phyloP scores from a whole-genome alignment of 1,140 invertebrate genomes.

The Lanistes nyassanus region DNA sequence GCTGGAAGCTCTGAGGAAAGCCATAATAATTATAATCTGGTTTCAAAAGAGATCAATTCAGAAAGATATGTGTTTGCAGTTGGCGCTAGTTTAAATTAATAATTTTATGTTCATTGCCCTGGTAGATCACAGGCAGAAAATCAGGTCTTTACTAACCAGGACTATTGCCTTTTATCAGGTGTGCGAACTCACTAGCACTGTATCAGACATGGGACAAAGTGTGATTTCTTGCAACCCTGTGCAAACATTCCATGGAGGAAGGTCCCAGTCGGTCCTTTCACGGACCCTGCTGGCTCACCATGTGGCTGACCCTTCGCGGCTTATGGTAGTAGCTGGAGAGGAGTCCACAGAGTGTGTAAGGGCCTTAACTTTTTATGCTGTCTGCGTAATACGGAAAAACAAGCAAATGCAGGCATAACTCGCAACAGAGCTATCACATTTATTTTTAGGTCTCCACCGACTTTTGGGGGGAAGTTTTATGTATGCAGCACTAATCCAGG shows the following conservation, averaged over 20 bases:
- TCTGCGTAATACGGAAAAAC: no score
- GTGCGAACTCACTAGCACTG: conserved; percentile 50
- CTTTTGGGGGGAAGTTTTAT: no score
- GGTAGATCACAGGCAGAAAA: background rate
- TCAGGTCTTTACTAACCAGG: background rate
- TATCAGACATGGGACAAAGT: conserved; percentile 31
- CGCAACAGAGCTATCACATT: no score
- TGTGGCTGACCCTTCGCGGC: conserved; percentile 48
- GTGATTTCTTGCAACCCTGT: conserved; percentile 70
- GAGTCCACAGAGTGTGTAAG: conserved; percentile 60
- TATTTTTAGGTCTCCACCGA: no score
- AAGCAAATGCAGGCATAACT: no score
- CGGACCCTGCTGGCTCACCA: conserved; percentile 72
- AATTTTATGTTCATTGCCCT: background rate
- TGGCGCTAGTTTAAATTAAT: background rate
- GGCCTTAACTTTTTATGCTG: no score
- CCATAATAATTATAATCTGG: background rate
- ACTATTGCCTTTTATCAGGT: conserved; percentile 35
- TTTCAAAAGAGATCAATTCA: background rate
- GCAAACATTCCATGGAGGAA: conserved; percentile 74
- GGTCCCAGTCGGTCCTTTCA: conserved; percentile 73
- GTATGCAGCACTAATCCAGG: no score
- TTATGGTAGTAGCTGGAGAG: conserved; percentile 72
- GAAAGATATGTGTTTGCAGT: background rate
- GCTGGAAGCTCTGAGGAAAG: no score